Conservation (phyloP, 2,888 invertebrate genomes). For the Cremastobaeus sp. region DNA sequence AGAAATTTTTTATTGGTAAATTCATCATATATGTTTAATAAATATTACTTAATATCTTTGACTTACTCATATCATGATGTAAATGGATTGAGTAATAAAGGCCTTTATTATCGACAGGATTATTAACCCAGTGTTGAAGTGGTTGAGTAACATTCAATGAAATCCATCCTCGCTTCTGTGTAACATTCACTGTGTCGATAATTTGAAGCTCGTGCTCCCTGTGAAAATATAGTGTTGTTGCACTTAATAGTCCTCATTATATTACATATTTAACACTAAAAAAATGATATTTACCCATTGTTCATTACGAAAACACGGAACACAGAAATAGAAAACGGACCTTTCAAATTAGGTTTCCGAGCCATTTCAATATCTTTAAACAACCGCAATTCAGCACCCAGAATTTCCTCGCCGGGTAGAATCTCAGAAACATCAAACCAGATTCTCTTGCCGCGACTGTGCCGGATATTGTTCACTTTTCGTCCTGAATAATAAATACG, state of each 20-base stretch:
- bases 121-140: slow-evolving; percentile 87
- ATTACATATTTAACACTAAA: slow-evolving; percentile 10
- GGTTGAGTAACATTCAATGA: slow-evolving; percentile 90
- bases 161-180: slow-evolving; percentile 90
- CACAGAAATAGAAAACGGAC: slow-evolving; percentile 83
- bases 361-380: slow-evolving; percentile 83
- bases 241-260: background rate
- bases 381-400: slow-evolving; percentile 91
- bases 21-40: background rate
- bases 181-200: slow-evolving; percentile 86
- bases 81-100: slow-evolving; percentile 80
- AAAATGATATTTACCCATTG: slow-evolving; percentile 80
- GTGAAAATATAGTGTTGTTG: background rate
- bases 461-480: slow-evolving; percentile 84
- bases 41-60: background rate
- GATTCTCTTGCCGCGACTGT: slow-evolving; percentile 91
- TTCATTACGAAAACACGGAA: slow-evolving; percentile 84
- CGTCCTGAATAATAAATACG: slow-evolving; percentile 26
- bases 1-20: too few species aligned
- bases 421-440: slow-evolving; percentile 96
- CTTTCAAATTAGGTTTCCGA: slow-evolving; percentile 78
- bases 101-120: slow-evolving; percentile 89
- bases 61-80: slow-evolving; percentile 43
- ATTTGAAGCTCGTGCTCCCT: slow-evolving; percentile 86
- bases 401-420: slow-evolving; percentile 87